A percentile compares a stretch with the other conserved stretches of the same genome.
phyloP scores from a whole-genome alignment of 1,140 invertebrate species.

The Elymnias hypermnestra region DNA sequence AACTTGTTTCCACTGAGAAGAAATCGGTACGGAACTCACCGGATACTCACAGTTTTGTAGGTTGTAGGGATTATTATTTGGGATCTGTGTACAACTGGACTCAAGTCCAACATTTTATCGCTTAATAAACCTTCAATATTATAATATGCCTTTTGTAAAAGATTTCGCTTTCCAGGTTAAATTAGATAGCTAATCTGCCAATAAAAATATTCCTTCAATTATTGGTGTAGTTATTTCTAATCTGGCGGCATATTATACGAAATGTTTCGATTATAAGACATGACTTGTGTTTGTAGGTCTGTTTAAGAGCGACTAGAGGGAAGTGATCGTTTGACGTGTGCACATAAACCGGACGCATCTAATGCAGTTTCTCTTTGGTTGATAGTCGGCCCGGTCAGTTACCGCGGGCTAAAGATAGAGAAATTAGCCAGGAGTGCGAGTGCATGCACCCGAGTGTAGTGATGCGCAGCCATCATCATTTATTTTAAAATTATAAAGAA shows the following conservation, averaged over 20 bases:
- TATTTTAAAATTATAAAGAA: neutral
- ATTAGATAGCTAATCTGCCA: too few relatives aligned
- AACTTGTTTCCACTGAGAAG: too few relatives aligned
- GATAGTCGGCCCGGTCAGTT: conserved; percentile 63
- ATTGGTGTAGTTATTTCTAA: too few relatives aligned
- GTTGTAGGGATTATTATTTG: too few relatives aligned
- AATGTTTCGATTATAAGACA: conserved; percentile 21
- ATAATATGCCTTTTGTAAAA: too few relatives aligned
- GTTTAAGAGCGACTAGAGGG: conserved; percentile 25
- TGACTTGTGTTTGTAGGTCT: conserved; percentile 19
- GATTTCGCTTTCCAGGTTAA: too few relatives aligned
- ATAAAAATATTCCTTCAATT: too few relatives aligned
- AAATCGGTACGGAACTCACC: too few relatives aligned
- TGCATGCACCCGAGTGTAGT: conserved; percentile 47
- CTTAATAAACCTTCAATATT: too few relatives aligned
- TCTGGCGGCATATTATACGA: conserved; percentile 8
- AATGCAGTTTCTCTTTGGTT: conserved; percentile 62
- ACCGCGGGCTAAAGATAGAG: conserved; percentile 71
- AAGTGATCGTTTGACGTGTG: conserved; percentile 46
- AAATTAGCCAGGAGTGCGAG: conserved; percentile 62
- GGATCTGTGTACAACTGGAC: too few relatives aligned
- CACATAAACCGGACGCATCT: conserved; percentile 59
- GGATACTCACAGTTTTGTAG: too few relatives aligned
- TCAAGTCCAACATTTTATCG: too few relatives aligned
- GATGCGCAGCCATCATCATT: neutral